Conservation (phyloP, 2,797 vertebrate species). For the Vultur gryphus region DNA sequence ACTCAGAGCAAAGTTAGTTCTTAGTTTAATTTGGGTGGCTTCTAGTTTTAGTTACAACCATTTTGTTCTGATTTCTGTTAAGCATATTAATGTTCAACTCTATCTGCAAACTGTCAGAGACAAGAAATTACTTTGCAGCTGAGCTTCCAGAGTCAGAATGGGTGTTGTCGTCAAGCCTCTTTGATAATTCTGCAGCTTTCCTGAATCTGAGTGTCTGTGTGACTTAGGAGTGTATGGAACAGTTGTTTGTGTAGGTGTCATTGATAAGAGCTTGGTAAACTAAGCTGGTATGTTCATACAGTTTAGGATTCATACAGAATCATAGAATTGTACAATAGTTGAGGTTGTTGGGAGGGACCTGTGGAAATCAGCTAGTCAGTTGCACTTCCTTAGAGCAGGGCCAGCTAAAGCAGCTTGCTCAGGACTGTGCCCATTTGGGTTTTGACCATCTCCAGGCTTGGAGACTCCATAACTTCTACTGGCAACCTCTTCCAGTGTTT, state of each 20-base stretch:
- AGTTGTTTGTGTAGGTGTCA: background rate
- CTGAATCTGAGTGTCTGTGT: background rate
- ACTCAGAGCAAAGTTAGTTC: background rate
- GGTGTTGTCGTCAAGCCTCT: background rate
- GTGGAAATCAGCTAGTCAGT: background rate
- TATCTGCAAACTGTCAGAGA: background rate
- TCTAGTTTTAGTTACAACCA: background rate
- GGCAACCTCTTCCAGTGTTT: background rate
- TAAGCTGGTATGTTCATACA: background rate
- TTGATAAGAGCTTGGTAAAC: background rate
- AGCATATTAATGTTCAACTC: background rate
- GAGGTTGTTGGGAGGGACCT: background rate
- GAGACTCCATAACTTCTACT: background rate
- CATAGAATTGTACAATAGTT: background rate
- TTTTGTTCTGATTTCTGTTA: background rate
- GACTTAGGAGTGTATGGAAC: background rate
- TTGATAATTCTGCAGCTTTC: background rate
- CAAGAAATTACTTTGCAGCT: background rate
- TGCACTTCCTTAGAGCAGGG: background rate
- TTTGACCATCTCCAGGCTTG: background rate
- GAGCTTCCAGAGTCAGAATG: background rate
- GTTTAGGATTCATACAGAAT: background rate
- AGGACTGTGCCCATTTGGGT: background rate
- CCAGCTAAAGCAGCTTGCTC: background rate
- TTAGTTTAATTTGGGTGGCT: background rate